Conservation (phyloP, 2,113 vertebrate species). For the Ceratotherium simum region DNA sequence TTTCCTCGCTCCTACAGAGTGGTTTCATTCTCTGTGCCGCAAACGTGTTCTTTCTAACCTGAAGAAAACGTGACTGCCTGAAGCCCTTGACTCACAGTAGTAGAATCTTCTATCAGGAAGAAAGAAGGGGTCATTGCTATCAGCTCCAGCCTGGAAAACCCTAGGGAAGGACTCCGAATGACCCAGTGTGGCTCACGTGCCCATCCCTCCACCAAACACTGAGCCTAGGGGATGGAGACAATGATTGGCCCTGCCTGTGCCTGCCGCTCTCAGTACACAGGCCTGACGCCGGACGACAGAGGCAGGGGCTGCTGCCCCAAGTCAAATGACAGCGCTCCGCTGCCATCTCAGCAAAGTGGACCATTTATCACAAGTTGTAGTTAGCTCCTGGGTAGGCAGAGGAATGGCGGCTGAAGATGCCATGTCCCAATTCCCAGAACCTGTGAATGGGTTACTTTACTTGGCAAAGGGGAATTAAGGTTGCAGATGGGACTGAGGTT, state of each 20-base stretch:
- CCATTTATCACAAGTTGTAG: background rate
- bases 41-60: background rate
- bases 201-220: background rate
- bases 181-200: background rate
- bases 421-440: background rate
- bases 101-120: too few species aligned
- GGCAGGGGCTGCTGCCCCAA: too few species aligned
- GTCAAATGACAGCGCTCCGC: background rate
- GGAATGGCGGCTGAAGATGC: background rate
- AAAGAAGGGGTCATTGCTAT: too few species aligned
- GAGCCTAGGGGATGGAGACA: rapidly evolving
- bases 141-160: background rate
- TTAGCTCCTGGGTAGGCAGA: background rate
- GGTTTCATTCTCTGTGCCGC: background rate
- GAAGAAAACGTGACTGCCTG: too few species aligned
- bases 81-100: background rate
- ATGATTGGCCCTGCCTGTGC: background rate
- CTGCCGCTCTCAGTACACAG: background rate
- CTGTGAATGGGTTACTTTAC: background rate
- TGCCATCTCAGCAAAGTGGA: background rate
- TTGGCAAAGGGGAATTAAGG: background rate
- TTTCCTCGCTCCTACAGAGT: background rate
- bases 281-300: background rate
- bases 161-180: background rate
- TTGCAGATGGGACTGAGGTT: background rate